phyloP scores from a whole-genome alignment of 2,113 vertebrate species.

The Gasterosteus aculeatus region DNA sequence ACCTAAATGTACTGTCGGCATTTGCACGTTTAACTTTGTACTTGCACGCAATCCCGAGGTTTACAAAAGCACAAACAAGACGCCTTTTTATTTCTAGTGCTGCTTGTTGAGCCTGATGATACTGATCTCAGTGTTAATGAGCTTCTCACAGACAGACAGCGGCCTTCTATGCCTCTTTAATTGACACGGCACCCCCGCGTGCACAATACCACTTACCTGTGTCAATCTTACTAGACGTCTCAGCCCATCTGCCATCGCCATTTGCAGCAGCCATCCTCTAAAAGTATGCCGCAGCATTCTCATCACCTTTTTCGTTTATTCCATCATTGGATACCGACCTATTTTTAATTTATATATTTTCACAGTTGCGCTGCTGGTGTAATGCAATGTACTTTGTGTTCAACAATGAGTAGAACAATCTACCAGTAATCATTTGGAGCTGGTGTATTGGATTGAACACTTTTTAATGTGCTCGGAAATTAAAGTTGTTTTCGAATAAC shows the following conservation, averaged over 20 bases:
- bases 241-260: slow-evolving; percentile 61
- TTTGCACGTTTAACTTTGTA: slow-evolving; percentile 28
- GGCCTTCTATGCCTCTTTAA: slow-evolving; percentile 55
- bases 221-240: slow-evolving; percentile 72
- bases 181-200: slow-evolving; percentile 67
- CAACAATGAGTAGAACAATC: slow-evolving; percentile 44
- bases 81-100: slow-evolving; percentile 48
- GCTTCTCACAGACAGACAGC: slow-evolving; percentile 70
- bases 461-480: slow-evolving; percentile 33
- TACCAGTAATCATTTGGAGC: slow-evolving; percentile 54
- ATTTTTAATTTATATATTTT: slow-evolving; percentile 50
- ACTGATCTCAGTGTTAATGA: slow-evolving; percentile 82
- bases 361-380: slow-evolving; percentile 24
- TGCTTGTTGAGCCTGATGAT: slow-evolving; percentile 74
- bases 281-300: slow-evolving; percentile 47
- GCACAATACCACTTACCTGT: slow-evolving; percentile 73
- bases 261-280: slow-evolving; percentile 60
- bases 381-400: slow-evolving; percentile 59
- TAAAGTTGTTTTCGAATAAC: slow-evolving; percentile 35
- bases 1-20: slow-evolving; percentile 8
- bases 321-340: slow-evolving; percentile 34
- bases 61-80: slow-evolving; percentile 36
- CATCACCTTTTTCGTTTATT: slow-evolving; percentile 55
- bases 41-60: slow-evolving; percentile 31
- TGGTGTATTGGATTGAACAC: slow-evolving; percentile 34